phyloP scores from a whole-genome alignment of 2,113 vertebrate genomes.

The Lepus timidus region DNA sequence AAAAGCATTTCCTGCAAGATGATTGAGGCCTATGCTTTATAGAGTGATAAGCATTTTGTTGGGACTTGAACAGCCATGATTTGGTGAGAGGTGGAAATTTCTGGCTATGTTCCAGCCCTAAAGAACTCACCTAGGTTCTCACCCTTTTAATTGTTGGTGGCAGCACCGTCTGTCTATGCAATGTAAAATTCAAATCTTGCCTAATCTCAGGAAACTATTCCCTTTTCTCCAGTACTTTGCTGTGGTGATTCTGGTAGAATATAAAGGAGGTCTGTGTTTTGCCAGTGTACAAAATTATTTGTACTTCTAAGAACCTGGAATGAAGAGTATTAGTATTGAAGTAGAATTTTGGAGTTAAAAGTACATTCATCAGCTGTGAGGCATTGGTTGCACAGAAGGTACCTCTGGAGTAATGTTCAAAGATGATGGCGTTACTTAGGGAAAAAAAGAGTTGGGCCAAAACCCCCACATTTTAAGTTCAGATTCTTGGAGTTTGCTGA shows the following conservation, averaged over 20 bases:
- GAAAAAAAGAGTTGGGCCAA: background rate
- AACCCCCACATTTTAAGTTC: slow-evolving; percentile 4
- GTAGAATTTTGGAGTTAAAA: slow-evolving; percentile 34
- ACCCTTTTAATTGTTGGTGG: background rate
- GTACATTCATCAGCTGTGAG: background rate
- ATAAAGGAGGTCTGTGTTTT: slow-evolving; percentile 40
- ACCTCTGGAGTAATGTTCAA: background rate
- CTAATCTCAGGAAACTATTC: background rate
- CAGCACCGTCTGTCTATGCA: background rate
- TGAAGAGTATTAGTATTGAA: background rate
- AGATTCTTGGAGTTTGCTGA: background rate
- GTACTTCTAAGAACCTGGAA: background rate
- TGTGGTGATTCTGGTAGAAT: slow-evolving; percentile 37
- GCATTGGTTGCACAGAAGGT: background rate
- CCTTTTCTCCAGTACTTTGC: background rate
- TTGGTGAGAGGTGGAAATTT: slow-evolving; percentile 47
- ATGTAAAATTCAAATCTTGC: background rate
- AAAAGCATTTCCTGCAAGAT: background rate
- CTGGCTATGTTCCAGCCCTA: background rate
- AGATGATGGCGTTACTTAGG: background rate
- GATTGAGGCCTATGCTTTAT: background rate
- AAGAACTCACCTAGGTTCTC: slow-evolving; percentile 1
- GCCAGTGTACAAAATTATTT: background rate
- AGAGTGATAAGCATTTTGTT: background rate
- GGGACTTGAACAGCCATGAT: background rate